Evolutionary conservation across 2,797 vertebrate genomes (phyloP).

Genomic region (Alectoris magna): DNA sequence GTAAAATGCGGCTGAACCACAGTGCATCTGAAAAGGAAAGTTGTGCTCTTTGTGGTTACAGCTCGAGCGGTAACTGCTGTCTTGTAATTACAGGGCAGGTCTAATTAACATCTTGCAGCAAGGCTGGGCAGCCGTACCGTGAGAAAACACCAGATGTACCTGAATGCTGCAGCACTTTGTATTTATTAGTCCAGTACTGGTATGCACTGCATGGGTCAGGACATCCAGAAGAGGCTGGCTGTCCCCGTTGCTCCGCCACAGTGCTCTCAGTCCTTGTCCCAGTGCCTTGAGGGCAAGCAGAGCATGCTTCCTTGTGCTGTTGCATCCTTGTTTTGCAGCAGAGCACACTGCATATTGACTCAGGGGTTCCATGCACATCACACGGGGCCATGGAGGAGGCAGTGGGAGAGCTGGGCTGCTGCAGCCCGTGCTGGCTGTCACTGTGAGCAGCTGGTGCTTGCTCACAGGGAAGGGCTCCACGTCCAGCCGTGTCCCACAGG

Average conservation of each 20-base stretch:
- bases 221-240: not conserved
- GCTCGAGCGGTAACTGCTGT: constrained; percentile 51
- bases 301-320: not conserved
- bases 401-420: not conserved
- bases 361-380: not conserved
- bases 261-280: not conserved
- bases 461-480: not conserved
- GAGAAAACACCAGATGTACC: constrained; percentile 65
- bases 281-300: not conserved
- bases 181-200: not conserved
- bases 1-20: constrained; percentile 43
- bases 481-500: not conserved
- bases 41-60: constrained; percentile 70
- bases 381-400: not conserved
- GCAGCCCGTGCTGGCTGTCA: too few relatives aligned
- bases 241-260: not conserved
- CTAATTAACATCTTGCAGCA: constrained; percentile 62
- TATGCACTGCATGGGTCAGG: not conserved
- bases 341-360: not conserved
- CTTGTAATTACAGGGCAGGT: constrained; percentile 51
- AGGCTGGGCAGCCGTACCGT: constrained; percentile 67
- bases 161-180: not conserved
- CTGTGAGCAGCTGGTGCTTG: not conserved
- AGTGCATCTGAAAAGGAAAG: constrained; percentile 64
- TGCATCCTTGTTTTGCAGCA: not conserved